phyloP scores from a whole-genome alignment of 2,797 vertebrate genomes.

The Syndactyla subalaris region DNA sequence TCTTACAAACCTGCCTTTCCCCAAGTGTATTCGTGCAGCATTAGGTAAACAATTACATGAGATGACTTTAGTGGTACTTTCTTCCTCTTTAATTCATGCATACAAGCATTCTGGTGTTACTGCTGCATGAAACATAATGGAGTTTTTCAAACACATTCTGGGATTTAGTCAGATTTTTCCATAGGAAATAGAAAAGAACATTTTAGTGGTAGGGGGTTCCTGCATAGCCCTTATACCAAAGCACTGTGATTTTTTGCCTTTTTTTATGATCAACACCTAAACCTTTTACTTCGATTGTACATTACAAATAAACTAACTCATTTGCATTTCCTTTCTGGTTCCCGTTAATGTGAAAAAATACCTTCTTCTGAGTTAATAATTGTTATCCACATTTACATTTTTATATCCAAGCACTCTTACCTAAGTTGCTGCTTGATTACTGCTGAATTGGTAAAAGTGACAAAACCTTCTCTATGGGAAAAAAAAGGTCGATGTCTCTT shows the following conservation, averaged over 20 bases:
- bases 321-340: conserved; percentile 35
- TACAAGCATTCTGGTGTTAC: conserved; percentile 70
- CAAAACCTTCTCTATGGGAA: conserved; percentile 72
- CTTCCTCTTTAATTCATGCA: conserved; percentile 77
- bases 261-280: conserved; percentile 35
- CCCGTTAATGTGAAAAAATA: conserved; percentile 40
- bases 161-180: conserved; percentile 72
- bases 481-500: conserved; percentile 86
- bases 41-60: conserved; percentile 85
- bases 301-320: conserved; percentile 35
- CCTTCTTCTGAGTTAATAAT: conserved; percentile 66
- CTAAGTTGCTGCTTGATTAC: conserved; percentile 80
- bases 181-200: conserved; percentile 60
- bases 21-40: conserved; percentile 81
- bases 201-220: conserved; percentile 57
- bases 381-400: conserved; percentile 67
- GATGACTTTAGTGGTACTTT: conserved; percentile 79
- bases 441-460: conserved; percentile 82
- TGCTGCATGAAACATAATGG: conserved; percentile 77
- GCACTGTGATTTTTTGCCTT: not conserved
- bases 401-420: conserved; percentile 70
- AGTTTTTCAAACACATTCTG: conserved; percentile 69
- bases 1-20: conserved; percentile 84
- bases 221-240: conserved; percentile 26
- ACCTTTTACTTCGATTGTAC: conserved; percentile 1